Percentiles rank a stretch among this genome's conserved stretches.
Conservation (phyloP, 2,888 invertebrate species). For the Muschampia plurimacula region DNA sequence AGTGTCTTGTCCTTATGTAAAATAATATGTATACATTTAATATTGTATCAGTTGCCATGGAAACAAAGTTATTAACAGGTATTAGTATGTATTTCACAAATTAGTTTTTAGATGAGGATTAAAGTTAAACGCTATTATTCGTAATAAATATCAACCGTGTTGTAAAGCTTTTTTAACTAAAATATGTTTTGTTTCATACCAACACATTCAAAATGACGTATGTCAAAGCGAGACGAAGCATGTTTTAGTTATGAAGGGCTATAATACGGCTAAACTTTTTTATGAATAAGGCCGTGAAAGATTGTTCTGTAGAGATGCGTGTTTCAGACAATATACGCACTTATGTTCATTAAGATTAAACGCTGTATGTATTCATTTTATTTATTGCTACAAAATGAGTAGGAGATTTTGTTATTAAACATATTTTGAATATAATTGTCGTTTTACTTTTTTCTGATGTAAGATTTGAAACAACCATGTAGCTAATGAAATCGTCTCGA, state of each 20-base stretch:
- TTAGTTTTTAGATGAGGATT: constrained; percentile 4
- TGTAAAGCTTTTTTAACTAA: not conserved
- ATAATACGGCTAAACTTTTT: no score
- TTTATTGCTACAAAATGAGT: not conserved
- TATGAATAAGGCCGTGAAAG: not conserved
- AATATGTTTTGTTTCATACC: not conserved
- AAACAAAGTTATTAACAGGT: constrained; percentile 17
- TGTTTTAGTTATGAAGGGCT: no score
- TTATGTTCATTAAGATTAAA: not conserved
- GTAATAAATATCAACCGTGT: no score
- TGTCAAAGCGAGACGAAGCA: no score
- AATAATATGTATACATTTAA: not conserved
- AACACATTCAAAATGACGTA: no score
- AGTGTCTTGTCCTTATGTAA: constrained; percentile 86
- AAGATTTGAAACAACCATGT: no score
- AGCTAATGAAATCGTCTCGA: no score
- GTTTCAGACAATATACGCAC: not conserved
- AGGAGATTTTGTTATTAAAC: constrained; percentile 14
- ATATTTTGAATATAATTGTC: constrained; percentile 21
- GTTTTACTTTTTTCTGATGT: not conserved
- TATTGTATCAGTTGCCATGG: constrained; percentile 12
- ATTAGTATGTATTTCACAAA: constrained; percentile 13
- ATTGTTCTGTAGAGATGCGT: not conserved
- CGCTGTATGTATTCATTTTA: not conserved
- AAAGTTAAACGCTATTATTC: not conserved